phyloP scores from a whole-genome alignment of 2,797 vertebrate genomes.

The Mormyrus proboscirostris region DNA sequence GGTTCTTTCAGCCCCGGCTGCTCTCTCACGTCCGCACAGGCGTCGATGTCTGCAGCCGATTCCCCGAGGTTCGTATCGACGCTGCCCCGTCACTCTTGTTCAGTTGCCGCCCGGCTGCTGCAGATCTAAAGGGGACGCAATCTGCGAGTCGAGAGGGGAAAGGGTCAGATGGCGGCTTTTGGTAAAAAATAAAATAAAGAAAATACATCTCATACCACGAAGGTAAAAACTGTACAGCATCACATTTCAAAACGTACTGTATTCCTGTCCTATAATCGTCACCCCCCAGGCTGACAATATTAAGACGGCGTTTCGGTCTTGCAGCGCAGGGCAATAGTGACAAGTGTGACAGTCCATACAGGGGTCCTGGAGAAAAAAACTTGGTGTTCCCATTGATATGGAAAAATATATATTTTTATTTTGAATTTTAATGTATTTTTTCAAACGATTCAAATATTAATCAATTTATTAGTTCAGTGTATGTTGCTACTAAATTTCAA shows the following conservation, averaged over 20 bases:
- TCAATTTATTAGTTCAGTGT: neutral
- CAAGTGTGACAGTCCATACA: slow-evolving; percentile 13
- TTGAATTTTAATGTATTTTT: neutral
- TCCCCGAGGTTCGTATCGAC: neutral
- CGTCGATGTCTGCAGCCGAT: neutral
- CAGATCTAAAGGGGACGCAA: neutral
- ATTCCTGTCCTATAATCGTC: neutral
- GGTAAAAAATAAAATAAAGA: neutral
- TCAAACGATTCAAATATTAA: neutral
- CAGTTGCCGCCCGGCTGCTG: neutral
- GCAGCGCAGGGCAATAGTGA: neutral
- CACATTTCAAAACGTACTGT: slow-evolving; percentile 4
- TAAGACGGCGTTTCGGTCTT: neutral
- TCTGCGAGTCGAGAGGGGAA: neutral
- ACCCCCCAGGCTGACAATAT: neutral
- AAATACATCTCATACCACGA: neutral
- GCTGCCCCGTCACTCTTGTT: neutral
- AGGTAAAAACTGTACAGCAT: neutral
- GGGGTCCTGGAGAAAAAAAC: slow-evolving; percentile 22
- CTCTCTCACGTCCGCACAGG: neutral
- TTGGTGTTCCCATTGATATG: neutral
- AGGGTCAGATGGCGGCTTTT: neutral
- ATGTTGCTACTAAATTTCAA: neutral
- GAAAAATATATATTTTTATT: neutral
- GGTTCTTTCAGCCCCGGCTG: neutral